Evolutionary conservation across 2,113 vertebrate genomes (phyloP), one percentile per base, ranked within the genome.

Genomic region (Lutjanus erythropterus): DNA sequence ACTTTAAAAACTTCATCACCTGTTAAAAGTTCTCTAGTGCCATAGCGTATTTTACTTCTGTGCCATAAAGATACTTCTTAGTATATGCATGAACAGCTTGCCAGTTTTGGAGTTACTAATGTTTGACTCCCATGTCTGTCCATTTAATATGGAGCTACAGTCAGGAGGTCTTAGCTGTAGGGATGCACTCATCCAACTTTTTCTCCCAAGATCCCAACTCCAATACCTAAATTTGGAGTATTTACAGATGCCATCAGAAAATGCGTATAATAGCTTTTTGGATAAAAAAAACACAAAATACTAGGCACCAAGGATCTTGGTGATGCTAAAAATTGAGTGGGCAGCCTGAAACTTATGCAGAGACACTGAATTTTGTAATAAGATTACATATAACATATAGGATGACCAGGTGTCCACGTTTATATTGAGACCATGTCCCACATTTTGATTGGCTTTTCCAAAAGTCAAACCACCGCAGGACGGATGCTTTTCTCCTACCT

Each of bases 1-100:
- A 64, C 42, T 59, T 71, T 65, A n/a, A 52, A 49, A 72, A 49
- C 70, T 16, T 65, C 0, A 41, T 7, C 33, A 77, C 2, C 42
- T 29, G 21, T 65, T 29, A 62, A 60, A 9, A 56, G 39, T 55
- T 5, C 29, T 56, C 1, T 53, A 3, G 6, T 33, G 52, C n/a
- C 10, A 39, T 9, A 1, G 49, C 42, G 15, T 31, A 15, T 35
- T 67, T 33, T 41, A 18, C 31, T 31, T 19, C 16, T 33, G 11
- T 53, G 58, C 47, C 16, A 15, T 53, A 29, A 61, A 65, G 14
- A 53, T 4, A 27, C 23, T 25, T 69, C 9, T 16, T 15, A 47
- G 2, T 33, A 47, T 1, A 11, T 62, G 23, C 0, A 29, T 50
- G 15, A 21, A 9, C 29, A 35, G 3, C 14, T 16, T 7, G 8